phyloP scores from a whole-genome alignment of 1,140 invertebrate genomes.

The Saccostrea cuccullata region DNA sequence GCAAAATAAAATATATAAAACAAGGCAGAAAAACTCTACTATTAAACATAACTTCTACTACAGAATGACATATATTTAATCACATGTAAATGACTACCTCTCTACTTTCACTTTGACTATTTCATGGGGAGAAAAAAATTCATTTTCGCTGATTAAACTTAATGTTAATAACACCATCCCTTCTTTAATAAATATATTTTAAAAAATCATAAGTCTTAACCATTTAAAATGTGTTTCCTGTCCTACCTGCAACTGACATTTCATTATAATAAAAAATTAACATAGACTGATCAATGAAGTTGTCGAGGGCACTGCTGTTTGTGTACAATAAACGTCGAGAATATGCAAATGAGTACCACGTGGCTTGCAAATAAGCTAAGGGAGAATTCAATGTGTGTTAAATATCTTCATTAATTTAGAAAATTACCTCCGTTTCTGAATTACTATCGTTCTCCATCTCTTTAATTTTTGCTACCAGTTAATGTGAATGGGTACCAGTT shows the following conservation, averaged over 20 bases:
- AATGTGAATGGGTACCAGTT: background rate
- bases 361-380: background rate
- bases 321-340: background rate
- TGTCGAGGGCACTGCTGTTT: background rate
- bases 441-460: slow-evolving; percentile 15
- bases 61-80: no score
- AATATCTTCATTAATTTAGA: background rate
- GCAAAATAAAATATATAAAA: no score
- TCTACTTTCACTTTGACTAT: background rate
- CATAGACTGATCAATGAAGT: background rate
- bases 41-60: no score
- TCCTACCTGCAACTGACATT: background rate
- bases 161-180: background rate
- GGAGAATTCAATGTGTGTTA: background rate
- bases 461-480: background rate
- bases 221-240: background rate
- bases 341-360: background rate
- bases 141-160: background rate
- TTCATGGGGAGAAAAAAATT: background rate
- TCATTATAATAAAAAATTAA: slow-evolving; percentile 37
- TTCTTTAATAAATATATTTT: background rate
- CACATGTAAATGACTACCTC: background rate
- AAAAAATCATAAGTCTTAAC: background rate
- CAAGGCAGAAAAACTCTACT: no score
- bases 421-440: slow-evolving; percentile 14